Conservation (phyloP, 2,888 invertebrate genomes). For the Leuctra nigra region DNA sequence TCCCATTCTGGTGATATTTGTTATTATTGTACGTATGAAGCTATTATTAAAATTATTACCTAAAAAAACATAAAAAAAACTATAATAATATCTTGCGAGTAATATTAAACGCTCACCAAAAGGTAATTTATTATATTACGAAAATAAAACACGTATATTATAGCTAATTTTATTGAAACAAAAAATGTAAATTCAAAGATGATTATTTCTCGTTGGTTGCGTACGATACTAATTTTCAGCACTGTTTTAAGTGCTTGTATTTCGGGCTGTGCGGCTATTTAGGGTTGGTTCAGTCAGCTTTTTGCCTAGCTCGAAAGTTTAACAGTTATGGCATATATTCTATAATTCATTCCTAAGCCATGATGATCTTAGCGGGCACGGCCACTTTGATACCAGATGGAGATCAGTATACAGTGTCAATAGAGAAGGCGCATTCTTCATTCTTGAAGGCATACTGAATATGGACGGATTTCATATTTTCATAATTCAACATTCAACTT, state of each 20-base stretch:
- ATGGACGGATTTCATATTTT: too few relatives aligned
- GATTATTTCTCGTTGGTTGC: conserved; percentile 31
- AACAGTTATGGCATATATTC: conserved; percentile 33
- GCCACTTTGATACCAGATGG: conserved; percentile 4
- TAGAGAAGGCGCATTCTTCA: too few relatives aligned
- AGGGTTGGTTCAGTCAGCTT: conserved; percentile 49
- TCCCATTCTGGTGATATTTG: conserved; percentile 29
- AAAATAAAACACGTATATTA: conserved; percentile 25
- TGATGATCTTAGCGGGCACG: background rate
- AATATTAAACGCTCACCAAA: conserved; percentile 28
- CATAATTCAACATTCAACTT: too few relatives aligned
- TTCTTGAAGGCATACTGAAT: too few relatives aligned
- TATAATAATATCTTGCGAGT: conserved; percentile 27
- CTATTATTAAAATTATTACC: conserved; percentile 27
- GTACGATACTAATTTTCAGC: conserved; percentile 46
- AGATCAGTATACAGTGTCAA: too few relatives aligned
- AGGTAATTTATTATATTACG: conserved; percentile 22
- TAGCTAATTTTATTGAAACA: conserved; percentile 30
- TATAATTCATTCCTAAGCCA: conserved; percentile 41
- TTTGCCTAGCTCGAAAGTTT: conserved; percentile 49
- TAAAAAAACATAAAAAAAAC: conserved; percentile 25
- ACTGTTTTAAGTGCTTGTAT: conserved; percentile 63
- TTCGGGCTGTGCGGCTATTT: conserved; percentile 51
- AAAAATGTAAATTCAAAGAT: conserved; percentile 30
- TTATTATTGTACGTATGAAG: conserved; percentile 29